Evolutionary conservation across 2,113 vertebrate genomes (phyloP).

Genomic region (Sinocyclocheilus grahami): DNA sequence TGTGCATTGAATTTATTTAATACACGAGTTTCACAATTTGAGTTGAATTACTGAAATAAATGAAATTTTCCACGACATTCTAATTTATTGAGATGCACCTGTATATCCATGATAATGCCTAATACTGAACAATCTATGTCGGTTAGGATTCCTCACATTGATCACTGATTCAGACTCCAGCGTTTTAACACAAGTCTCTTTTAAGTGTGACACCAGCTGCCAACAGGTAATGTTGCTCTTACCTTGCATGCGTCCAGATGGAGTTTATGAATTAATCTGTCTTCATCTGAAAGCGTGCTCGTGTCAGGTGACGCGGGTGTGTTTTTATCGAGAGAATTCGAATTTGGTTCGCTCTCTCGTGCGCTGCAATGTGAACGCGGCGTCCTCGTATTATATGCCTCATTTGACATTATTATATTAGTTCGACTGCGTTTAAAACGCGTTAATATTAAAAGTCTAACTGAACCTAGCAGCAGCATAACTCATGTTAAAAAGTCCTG

Average conservation of each 20-base stretch:
- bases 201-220: slow-evolving; percentile 37
- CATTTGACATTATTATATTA: background rate
- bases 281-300: slow-evolving; percentile 57
- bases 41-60: no score
- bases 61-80: no score
- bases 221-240: slow-evolving; percentile 13
- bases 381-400: background rate
- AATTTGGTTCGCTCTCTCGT: background rate
- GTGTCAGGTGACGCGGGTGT: background rate
- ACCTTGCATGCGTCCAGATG: slow-evolving; percentile 75
- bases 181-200: slow-evolving; percentile 17
- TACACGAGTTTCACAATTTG: no score
- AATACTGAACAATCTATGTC: background rate
- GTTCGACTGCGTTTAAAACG: background rate
- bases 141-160: background rate
- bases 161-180: background rate
- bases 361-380: background rate
- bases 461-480: background rate
- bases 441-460: slow-evolving; percentile 20
- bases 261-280: slow-evolving; percentile 59
- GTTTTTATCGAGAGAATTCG: background rate
- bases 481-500: background rate
- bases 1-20: no score
- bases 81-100: no score
- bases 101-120: background rate